Evolutionary conservation across 2,113 vertebrate genomes (phyloP).

Genomic region (Cyphomyrus discorhynchus): DNA sequence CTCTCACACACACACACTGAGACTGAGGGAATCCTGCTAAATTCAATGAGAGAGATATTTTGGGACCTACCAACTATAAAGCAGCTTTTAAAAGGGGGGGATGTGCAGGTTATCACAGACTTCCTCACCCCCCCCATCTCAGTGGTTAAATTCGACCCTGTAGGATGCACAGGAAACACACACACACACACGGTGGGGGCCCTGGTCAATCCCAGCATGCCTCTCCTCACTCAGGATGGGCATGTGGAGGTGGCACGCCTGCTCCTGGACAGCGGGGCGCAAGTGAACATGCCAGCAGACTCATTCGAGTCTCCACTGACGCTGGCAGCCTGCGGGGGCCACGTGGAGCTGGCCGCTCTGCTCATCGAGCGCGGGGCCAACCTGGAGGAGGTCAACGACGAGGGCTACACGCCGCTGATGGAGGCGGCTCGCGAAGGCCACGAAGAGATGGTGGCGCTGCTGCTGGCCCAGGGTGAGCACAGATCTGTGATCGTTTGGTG

Average conservation of each 20-base stretch:
- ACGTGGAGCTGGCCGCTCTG: constrained; percentile 89
- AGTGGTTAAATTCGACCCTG: neutral
- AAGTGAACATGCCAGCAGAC: constrained; percentile 98
- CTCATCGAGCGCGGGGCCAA: constrained; percentile 96
- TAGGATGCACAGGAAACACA: neutral
- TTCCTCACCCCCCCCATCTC: neutral
- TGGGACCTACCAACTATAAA: neutral
- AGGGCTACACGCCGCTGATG: constrained; percentile 97
- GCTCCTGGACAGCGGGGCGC: constrained; percentile 95
- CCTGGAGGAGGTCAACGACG: constrained; percentile 97
- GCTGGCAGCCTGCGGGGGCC: constrained; percentile 91
- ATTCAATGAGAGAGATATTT: neutral
- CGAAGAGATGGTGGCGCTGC: constrained; percentile 95
- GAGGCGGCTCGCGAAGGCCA: constrained; percentile 96
- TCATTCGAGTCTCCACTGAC: constrained; percentile 96
- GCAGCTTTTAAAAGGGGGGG: neutral
- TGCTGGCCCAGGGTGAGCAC: constrained; percentile 87
- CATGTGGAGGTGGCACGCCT: constrained; percentile 95
- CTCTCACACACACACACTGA: neutral
- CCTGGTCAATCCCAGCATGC: constrained; percentile 10
- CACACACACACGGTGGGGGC: neutral
- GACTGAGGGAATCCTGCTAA: neutral
- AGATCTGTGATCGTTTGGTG: neutral
- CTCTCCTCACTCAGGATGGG: constrained; percentile 73
- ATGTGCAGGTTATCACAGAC: neutral